Evolutionary conservation across 2,113 vertebrate species (phyloP), one percentile per base, ranked within the genome.

Genomic region (Miniopterus natalensis): DNA sequence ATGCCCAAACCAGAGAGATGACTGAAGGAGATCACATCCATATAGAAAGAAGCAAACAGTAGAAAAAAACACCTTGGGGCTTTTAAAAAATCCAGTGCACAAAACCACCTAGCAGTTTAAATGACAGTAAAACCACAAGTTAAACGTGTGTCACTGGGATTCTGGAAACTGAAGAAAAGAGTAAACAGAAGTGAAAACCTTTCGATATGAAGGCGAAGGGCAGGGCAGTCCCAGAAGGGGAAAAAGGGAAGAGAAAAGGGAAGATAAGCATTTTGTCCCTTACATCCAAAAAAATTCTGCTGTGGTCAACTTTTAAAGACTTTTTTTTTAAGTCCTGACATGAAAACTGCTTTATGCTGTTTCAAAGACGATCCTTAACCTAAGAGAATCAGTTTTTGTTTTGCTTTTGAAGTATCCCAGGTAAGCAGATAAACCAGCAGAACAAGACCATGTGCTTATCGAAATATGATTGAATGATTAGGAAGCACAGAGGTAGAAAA

Each of bases 51-150:
- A 42, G 14, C 40, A 15, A 40, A 78, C 0, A 13, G n/a, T 1
- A 63, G 68, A 63, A 51, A 95, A 47, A 55, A 40, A 45, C 1
- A n/a, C 10, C 23, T 29, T 0, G 3, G 6, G 25, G 18, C 12
- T 92, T 65, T 63, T 59, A 5, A 57, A 78, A 93, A 55, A 55
- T 25, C 45, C 73, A 51, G 25, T 61, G 45, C 59, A 92, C 8
- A 51, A 40, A 96, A 78, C 53, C 77, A 90, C 55, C 47, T 74
- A 27, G 25, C n/a, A 27, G 15, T 84, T 92, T 29, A 61, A n/a
- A 84, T 63, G 42, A 86, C 13, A 0, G 17, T 42, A 71, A 84
- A 94, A 73, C 31, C 88, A 74, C 49, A 73, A 87, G 11, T 8
- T 27, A 42, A 70, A 73, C 1, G 4, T 9, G 3, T 68, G 3